These are phyloP conservation scores for Scaptomyza graminum DNA, from an alignment of 1,140 invertebrate species.

Conservation along the genomic window DNA sequence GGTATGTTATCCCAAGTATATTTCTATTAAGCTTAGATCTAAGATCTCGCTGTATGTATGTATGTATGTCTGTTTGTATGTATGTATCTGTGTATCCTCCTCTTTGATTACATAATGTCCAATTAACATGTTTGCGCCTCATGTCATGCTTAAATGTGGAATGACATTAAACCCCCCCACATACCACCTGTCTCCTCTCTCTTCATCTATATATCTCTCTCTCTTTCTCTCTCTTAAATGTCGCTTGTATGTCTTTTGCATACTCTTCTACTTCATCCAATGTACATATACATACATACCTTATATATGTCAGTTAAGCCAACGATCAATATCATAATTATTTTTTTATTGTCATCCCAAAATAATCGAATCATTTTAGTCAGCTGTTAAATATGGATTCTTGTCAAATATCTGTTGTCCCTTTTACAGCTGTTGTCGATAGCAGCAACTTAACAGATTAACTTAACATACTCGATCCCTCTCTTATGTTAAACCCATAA, in stretches of 20 bases:
- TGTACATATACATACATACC: neutral
- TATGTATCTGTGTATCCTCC: neutral
- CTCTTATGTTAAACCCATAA: no score
- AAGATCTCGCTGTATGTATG: slow-evolving; percentile 23
- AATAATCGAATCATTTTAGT: neutral
- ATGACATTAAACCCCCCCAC: no score
- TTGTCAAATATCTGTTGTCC: no score
- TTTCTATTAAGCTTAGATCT: slow-evolving; percentile 26
- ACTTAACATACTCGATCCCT: no score
- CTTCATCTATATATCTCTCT: neutral
- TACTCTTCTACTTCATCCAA: neutral
- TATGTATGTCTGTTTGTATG: neutral
- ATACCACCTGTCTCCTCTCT: neutral
- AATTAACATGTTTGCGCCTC: neutral
- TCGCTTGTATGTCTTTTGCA: neutral
- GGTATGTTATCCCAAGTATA: slow-evolving; percentile 86
- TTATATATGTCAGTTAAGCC: neutral
- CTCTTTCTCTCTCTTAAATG: neutral
- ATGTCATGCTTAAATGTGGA: no score
- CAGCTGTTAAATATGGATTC: neutral
- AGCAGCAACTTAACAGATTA: no score
- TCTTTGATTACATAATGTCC: slow-evolving; percentile 26
- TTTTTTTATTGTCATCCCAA: neutral
- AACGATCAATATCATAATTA: neutral
- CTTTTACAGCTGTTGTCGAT: no score